These are phyloP conservation scores for Gobius niger DNA, from an alignment of 2,113 vertebrate species.

Conservation along the genomic window DNA sequence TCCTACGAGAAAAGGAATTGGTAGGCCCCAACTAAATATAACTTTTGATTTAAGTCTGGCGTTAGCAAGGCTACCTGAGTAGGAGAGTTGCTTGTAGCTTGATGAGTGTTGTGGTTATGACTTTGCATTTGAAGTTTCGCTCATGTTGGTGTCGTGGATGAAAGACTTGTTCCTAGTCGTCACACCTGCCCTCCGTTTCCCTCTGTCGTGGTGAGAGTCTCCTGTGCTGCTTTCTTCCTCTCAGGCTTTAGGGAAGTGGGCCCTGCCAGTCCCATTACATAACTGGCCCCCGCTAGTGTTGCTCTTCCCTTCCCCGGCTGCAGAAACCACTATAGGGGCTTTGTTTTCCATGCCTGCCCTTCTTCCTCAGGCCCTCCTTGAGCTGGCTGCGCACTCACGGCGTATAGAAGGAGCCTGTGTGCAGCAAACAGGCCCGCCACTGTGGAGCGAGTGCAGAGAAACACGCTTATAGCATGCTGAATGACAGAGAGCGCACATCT, in stretches of 20 bases:
- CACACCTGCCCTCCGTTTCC: slow-evolving; percentile 36
- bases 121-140: background rate
- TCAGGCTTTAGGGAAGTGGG: slow-evolving; percentile 76
- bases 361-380: slow-evolving; percentile 64
- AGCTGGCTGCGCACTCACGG: slow-evolving; percentile 73
- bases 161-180: slow-evolving; percentile 63
- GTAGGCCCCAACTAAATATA: too few species aligned
- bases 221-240: slow-evolving; percentile 65
- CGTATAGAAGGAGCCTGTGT: slow-evolving; percentile 77
- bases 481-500: slow-evolving; percentile 61
- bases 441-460: slow-evolving; percentile 67
- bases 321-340: slow-evolving; percentile 81
- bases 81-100: too few species aligned
- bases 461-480: slow-evolving; percentile 68
- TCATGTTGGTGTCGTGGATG: slow-evolving; percentile 42
- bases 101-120: background rate
- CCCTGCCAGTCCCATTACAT: slow-evolving; percentile 82
- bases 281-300: slow-evolving; percentile 71
- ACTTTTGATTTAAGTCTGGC: too few species aligned
- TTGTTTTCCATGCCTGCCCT: slow-evolving; percentile 75
- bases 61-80: too few species aligned
- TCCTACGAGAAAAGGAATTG: too few species aligned
- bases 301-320: slow-evolving; percentile 71
- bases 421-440: slow-evolving; percentile 71
- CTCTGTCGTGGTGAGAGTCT: slow-evolving; percentile 39